Percentiles rank a stretch among this genome's conserved stretches.
Conservation (phyloP, 2,888 invertebrate species). For the Chrysina gloriosa region DNA sequence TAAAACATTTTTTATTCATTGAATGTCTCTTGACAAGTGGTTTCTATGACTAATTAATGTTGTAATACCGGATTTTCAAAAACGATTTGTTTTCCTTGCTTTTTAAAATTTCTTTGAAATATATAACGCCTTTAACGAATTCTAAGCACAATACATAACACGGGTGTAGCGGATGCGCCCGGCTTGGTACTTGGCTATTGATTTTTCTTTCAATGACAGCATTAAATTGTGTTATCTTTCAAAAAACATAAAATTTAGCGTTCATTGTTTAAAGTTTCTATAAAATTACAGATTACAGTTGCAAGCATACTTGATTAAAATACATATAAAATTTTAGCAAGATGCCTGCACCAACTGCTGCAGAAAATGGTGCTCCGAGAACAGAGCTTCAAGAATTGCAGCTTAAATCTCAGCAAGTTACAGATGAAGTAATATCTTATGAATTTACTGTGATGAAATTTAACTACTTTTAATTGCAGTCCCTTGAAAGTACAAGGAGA, state of each 20-base stretch:
- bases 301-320: background rate
- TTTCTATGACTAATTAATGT: no score
- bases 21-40: background rate
- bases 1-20: conserved; percentile 13
- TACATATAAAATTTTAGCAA: conserved; percentile 44
- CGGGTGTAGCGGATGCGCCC: conserved; percentile 30
- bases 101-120: background rate
- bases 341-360: conserved; percentile 75
- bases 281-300: background rate
- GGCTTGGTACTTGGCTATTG: conserved; percentile 42
- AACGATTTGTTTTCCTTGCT: no score
- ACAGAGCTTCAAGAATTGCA: conserved; percentile 92
- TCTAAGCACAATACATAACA: no score
- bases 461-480: conserved; percentile 72
- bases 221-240: background rate
- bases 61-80: no score
- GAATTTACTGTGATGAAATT: background rate
- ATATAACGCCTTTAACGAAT: background rate
- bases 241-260: conserved; percentile 2
- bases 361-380: conserved; percentile 77
- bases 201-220: conserved; percentile 42
- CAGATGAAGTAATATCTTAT: conserved; percentile 82
- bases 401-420: conserved; percentile 83
- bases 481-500: conserved; percentile 90
- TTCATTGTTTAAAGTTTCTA: background rate